Base-by-base conservation (phyloP, 2,113 vertebrate species). In the Agelaius tricolor region DNA sequence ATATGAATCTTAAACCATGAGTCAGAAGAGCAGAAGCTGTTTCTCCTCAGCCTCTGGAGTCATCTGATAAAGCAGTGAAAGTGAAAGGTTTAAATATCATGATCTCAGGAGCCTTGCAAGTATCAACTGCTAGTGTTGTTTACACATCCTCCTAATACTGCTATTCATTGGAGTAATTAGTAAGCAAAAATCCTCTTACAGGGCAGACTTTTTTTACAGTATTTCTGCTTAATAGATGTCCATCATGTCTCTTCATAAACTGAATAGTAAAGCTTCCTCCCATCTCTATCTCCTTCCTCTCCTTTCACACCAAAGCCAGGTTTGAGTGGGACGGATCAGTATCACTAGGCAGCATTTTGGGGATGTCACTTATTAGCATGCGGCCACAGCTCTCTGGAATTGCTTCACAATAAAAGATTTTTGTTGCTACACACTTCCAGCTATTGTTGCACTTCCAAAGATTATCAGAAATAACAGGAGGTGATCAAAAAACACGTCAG, bases 391-490 rank as follows among this genome's bases (percentile, higher is more conserved):
- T 88, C 30, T 80, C 86, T 84, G 67, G 39, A 84, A 55, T 8
- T 27, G 14, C 28, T 62, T 90, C 89, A 91, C 21, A 78, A 46
- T 28, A 94, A 67, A 84, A 68, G n/a, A 37, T 72, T 54, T 90
- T 88, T 95, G 31, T 92, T 91, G 84, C 26, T 85, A 80, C 65
- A 96, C 58, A 74, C 11, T 90, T 87, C 23, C n/a, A 58, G 35
- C 35, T 82, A 81, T 68, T 82, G 28, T 24, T 92, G 35, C 52
- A 46, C 58, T 41, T 77, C 35, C 59, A 66, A 49, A 79, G 33
- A 74, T 52, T 81, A 47, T 63, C 37, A 82, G 46, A 95, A 35
- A 81, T 85, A 71, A 90, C 67, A 81, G n/a, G 62, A 97, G 2
- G 9, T 28, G 63, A 44, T 69, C 71, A 80, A 77, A 71, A 95